A percentile compares a stretch with the other conserved stretches of the same genome.
Evolutionary conservation across 2,113 vertebrate species (phyloP).

Genomic region (Blennius ocellaris): DNA sequence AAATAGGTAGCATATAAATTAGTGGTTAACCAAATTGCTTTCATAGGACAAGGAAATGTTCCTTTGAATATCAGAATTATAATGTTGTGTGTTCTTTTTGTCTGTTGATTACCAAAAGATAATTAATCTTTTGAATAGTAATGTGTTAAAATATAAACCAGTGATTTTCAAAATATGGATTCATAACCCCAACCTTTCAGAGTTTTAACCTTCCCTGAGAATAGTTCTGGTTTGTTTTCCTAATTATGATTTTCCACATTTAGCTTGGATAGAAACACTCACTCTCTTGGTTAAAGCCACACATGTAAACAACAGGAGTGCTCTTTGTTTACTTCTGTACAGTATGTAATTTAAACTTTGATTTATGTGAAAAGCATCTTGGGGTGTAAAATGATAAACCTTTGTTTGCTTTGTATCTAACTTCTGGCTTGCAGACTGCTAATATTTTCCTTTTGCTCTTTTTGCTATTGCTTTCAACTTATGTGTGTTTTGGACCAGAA

Average conservation of each 20-base stretch:
- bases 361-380: neutral
- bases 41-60: constrained; percentile 20
- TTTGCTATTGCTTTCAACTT: constrained; percentile 29
- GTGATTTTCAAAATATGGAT: no score
- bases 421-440: constrained; percentile 13
- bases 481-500: constrained; percentile 25
- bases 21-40: constrained; percentile 21
- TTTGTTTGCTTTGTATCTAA: neutral
- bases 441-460: constrained; percentile 28
- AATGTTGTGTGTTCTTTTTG: no score
- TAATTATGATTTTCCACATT: no score
- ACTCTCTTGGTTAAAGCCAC: no score
- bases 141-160: no score
- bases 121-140: no score
- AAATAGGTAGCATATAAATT: constrained; percentile 45
- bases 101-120: no score
- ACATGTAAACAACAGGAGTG: neutral
- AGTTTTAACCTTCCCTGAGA: no score
- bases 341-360: neutral
- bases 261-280: no score
- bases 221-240: no score
- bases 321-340: neutral
- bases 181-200: no score
- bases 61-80: neutral
- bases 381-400: neutral